Base-by-base conservation (phyloP, 2,113 vertebrate genomes). In the Antechinus stuartii region DNA sequence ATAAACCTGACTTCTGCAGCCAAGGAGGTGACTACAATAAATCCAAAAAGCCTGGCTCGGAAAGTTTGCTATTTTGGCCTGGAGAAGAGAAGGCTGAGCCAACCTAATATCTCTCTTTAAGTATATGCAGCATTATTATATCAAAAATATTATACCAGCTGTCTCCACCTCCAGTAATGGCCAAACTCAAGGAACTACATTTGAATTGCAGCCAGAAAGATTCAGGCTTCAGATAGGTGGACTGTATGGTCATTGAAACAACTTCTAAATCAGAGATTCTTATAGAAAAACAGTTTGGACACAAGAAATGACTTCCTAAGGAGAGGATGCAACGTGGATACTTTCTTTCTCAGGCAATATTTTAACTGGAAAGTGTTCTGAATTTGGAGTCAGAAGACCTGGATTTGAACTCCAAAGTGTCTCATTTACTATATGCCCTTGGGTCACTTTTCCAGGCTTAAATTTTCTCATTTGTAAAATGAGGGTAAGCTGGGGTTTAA, bases 81-180 rank as follows among this genome's bases (percentile, higher is more conserved):
- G 54, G 89, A 95, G 96, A 57, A 47, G 54, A 9, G 35, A 90
- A 95, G 47, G 91, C 68, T 90, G 91, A 95, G 96, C 93, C 95
- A 97, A 94, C 8, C 90, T 91, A 93, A 93, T 94, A 93, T 92
- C 46, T 96, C 95, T 46, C 49, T 94, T 95, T 23, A 94, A 95
- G 92, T 96, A 95, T 95, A 54, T 92, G 61, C 53, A 49, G 35
- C n/a, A 89, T 89, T 54, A n/a, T 91, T 10, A 46, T 92, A 91
- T 91, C 94, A 92, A 90, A 90, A n/a, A 7, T 91, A 14, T 57
- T 91, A 96, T 8, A 56, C 25, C 53, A 91, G 90, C 94, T 96
- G 50, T 91, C 93, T 47, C n/a, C 1, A 84, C 52, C 26, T 90
- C 61, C 6, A 42, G 90, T 30, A 57, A 97, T 14, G 46, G 91